These are phyloP conservation scores for Phymatocera aterrima DNA, from an alignment of 2,888 invertebrate genomes.

Conservation along the genomic window DNA sequence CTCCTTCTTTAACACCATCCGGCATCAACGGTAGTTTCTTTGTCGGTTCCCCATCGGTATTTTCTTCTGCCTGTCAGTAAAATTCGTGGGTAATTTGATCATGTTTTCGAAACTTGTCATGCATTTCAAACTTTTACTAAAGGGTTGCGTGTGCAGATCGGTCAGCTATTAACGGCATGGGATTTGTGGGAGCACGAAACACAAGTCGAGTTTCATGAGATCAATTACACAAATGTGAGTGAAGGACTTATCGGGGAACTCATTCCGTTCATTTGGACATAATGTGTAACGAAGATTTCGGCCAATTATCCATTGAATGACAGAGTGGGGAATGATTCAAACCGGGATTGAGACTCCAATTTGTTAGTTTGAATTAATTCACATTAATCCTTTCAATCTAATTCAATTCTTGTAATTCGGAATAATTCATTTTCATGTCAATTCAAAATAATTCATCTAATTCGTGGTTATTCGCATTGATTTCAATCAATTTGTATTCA, in stretches of 20 bases:
- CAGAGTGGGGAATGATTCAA: too few relatives aligned
- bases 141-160: not conserved
- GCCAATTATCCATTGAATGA: too few relatives aligned
- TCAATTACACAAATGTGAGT: not conserved
- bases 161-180: not conserved
- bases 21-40: not conserved
- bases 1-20: not conserved
- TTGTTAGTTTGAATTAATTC: too few relatives aligned
- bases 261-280: not conserved
- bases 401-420: too few relatives aligned
- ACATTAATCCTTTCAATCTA: too few relatives aligned
- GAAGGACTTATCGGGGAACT: not conserved
- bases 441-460: too few relatives aligned
- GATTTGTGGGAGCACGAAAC: not conserved
- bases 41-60: not conserved
- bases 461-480: too few relatives aligned
- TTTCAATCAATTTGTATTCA: too few relatives aligned
- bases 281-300: too few relatives aligned
- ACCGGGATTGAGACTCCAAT: too few relatives aligned
- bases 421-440: too few relatives aligned
- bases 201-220: conserved; percentile 11
- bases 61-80: conserved; percentile 9
- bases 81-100: not conserved
- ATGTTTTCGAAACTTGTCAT: not conserved
- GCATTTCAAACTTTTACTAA: not conserved